Base-by-base conservation (phyloP, 2,797 vertebrate genomes). In the Cuniculus paca region DNA sequence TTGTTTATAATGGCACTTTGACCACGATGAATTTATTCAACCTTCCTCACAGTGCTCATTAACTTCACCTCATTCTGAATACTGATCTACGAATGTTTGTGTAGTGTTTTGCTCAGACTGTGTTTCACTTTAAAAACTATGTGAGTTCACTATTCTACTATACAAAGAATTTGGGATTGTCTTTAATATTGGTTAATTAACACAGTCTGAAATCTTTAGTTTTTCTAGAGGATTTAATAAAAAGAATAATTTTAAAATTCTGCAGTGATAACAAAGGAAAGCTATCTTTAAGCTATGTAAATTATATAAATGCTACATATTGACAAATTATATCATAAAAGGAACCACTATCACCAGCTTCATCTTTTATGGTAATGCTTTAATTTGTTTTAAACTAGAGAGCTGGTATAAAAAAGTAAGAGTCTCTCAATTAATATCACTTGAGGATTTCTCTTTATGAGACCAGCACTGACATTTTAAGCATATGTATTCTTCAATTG, bases 341-440 rank as follows among this genome's bases (percentile, higher is more conserved):
- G 31, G 72, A 56, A 61, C 17, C 34, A 39, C 31, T 93, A 81
- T 72, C 52, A 65, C 52, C 39, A 70, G 22, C 5, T 65, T 2
- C 3, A 65, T 65, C 72, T 92, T 56, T 75, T 87, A 58, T 93
- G 88, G 52, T 11, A 74, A 77, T 20, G 3, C 6, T 82, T 92
- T 84, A 72, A 74, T 91, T 89, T 96, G 28, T 60, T 94, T 91
- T 70, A 88, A 92, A 92, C 90, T 83, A 63, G 10, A 92, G 22
- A 82, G 65, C 8, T 31, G 2, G 10, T 6, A 12, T 26, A 45
- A 54, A 88, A 88, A 83, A 88, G 31, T 60, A 93, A 81, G 74
- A 88, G 36, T 54, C 14, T 26, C 24, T 72, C 42, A 77, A 77
- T 95, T 93, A 83, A 13, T 22, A 78, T 89, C 39, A 90, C 60